Conservation (phyloP, 2,113 vertebrate genomes). For the Mastomys natalensis region DNA sequence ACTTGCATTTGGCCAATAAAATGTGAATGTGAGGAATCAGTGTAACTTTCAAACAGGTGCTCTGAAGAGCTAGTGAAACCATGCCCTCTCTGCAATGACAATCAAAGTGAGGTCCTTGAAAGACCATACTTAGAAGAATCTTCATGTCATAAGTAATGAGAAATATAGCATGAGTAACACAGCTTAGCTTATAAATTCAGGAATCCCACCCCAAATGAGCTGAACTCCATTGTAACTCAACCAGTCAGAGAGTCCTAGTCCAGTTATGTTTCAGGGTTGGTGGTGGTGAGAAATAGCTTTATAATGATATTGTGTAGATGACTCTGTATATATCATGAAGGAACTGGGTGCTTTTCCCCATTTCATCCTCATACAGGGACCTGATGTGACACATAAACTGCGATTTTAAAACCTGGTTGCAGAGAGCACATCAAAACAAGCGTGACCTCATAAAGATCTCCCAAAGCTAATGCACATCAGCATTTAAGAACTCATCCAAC, state of each 20-base stretch:
- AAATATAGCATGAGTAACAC: neutral
- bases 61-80: neutral
- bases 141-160: neutral
- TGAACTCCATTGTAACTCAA: neutral
- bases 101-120: neutral
- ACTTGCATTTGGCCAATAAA: neutral
- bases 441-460: neutral
- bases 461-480: neutral
- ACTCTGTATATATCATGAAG: neutral
- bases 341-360: neutral
- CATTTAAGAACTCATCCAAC: neutral
- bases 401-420: neutral
- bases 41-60: neutral
- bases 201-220: neutral
- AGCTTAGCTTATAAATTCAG: neutral
- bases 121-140: neutral
- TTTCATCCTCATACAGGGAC: neutral
- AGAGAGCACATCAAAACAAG: neutral
- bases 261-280: neutral
- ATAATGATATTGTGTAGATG: neutral
- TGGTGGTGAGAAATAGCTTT: neutral
- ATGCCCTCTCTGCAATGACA: too few species aligned
- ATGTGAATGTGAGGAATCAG: neutral
- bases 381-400: neutral
- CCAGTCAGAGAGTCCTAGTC: neutral